Evolutionary conservation across 2,888 invertebrate species (phyloP), one percentile per base, ranked within the genome.

Genomic region (Papilio demoleus): DNA sequence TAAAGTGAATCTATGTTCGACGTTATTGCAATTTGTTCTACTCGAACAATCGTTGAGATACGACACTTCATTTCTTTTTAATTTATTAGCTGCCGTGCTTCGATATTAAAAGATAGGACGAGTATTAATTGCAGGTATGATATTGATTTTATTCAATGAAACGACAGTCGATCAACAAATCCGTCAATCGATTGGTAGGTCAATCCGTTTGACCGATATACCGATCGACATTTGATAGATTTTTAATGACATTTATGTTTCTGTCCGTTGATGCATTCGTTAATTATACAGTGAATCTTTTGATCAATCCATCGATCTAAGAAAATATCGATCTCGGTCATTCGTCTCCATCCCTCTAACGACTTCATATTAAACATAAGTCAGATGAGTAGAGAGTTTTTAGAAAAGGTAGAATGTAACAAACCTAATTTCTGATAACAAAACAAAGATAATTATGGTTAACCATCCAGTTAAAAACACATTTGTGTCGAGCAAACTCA

Each of bases 391-490:
- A 5, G 27, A 8, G n/a, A 9, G 9, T 56, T 56, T 17, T 42
- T n/a, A 45, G 17, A 8, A 27, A n/a, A 42, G 24, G 45, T 40
- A 63, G 5, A 42, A 47, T 9, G 40, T 62, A 67, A 67, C 14
- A 42, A 47, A 58, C 34, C 67, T 53, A 5, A 31, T 60, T 53
- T n/a, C 60, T 56, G 62, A 53, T 40, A 22, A 42, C 42, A 65
- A 42, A 53, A 69, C 60, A 50, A 53, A 59, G 19, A 40, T 53
- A 59, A 68, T 65, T 65, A 60, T 53, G 68, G 65, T 69, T 60
- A 60, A 61, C 64, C 68, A 42, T 69, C 65, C 27, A 53, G 68
- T 69, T 69, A 69, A 58, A 61, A 69, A 65, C 68, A 65, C 60
- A 65, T 65, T 69, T 61, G 68, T 60, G 60, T 53, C 68, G 24